Evolutionary conservation across 2,797 vertebrate species (phyloP).

Genomic region (Aphelocoma californica): DNA sequence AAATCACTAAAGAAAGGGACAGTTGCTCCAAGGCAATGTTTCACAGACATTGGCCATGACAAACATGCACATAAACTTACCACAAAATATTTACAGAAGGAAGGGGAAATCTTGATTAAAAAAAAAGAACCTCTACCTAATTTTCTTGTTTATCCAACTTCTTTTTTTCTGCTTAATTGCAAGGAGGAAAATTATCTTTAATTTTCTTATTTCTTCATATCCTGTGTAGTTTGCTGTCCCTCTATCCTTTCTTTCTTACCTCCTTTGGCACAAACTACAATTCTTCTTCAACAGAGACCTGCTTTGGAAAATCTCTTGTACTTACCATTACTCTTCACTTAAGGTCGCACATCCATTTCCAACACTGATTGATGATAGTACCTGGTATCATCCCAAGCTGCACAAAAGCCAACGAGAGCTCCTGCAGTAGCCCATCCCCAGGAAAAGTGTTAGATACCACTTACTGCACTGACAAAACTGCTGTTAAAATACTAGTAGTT

Average conservation of each 20-base stretch:
- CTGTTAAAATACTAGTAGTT: background rate
- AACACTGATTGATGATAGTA: background rate
- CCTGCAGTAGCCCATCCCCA: background rate
- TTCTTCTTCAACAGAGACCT: background rate
- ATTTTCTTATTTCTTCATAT: background rate
- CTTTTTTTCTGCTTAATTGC: background rate
- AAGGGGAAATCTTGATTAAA: background rate
- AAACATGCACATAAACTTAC: background rate
- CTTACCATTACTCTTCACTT: background rate
- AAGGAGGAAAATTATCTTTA: background rate
- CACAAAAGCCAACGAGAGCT: background rate
- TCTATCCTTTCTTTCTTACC: background rate
- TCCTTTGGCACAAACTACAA: background rate
- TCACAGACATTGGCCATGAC: background rate
- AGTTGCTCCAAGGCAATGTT: background rate
- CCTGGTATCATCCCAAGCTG: background rate
- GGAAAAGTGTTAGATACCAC: background rate
- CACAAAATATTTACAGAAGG: background rate
- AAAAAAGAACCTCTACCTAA: background rate
- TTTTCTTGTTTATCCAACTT: background rate
- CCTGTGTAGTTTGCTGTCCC: fast-evolving
- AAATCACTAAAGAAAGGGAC: background rate
- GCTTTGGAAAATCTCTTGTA: background rate
- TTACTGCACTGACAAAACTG: background rate
- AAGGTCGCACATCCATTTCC: background rate